Evolutionary conservation across 1,140 invertebrate species (phyloP).

Genomic region (Apocrypta bakeri): DNA sequence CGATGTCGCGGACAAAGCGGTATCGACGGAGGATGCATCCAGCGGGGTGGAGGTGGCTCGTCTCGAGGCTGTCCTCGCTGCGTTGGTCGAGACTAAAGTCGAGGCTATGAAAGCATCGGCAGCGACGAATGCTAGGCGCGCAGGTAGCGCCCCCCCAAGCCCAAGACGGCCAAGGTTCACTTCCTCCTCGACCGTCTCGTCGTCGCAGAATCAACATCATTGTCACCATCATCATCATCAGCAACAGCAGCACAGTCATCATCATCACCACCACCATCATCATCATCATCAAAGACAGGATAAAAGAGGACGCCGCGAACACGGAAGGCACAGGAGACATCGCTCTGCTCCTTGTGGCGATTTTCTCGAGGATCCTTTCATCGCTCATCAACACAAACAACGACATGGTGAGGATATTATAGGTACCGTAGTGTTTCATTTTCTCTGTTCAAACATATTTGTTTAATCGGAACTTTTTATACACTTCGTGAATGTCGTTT

Average conservation of each 20-base stretch:
- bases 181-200: conserved; percentile 70
- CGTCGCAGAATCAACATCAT: conserved; percentile 64
- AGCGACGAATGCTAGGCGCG: conserved; percentile 59
- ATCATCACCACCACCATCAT: conserved; percentile 52
- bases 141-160: conserved; percentile 67
- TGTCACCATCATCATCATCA: conserved; percentile 54
- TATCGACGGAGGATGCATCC: conserved; percentile 79
- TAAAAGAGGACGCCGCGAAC: background rate
- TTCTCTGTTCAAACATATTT: too few species aligned
- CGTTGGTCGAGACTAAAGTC: conserved; percentile 80
- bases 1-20: conserved; percentile 81
- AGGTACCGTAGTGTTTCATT: too few species aligned
- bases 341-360: conserved; percentile 69
- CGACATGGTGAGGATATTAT: conserved; percentile 57
- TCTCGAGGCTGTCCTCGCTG: conserved; percentile 79
- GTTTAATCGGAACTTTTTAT: too few species aligned
- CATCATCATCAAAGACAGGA: conserved; percentile 54
- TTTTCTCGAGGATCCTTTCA: conserved; percentile 57
- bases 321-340: conserved; percentile 59
- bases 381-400: conserved; percentile 57
- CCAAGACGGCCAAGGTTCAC: conserved; percentile 66
- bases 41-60: conserved; percentile 75
- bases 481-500: too few species aligned
- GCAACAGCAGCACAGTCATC: conserved; percentile 45
- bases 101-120: conserved; percentile 69